Conservation (phyloP, 2,888 invertebrate genomes). For the Enchytraeus crypticus region DNA sequence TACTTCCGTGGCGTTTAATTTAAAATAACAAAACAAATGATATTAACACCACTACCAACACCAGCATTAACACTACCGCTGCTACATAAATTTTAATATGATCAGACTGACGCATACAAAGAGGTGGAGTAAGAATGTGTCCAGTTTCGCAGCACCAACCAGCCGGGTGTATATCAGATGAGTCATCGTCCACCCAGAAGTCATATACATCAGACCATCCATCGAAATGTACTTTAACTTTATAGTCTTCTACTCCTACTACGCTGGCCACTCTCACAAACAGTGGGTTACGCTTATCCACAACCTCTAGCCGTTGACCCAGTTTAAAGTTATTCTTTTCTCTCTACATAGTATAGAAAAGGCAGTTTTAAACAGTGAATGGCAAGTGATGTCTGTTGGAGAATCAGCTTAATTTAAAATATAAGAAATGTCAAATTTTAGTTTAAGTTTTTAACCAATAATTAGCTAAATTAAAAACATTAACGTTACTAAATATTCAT, state of each 20-base stretch:
- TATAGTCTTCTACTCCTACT: slow-evolving; percentile 62
- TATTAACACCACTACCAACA: too few species aligned
- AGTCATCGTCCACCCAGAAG: slow-evolving; percentile 84
- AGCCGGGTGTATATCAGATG: slow-evolving; percentile 78
- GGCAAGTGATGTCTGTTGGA: too few species aligned
- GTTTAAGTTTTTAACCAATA: too few species aligned
- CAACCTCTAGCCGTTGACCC: slow-evolving; percentile 79
- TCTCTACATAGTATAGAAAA: too few species aligned
- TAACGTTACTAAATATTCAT: too few species aligned
- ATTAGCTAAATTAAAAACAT: too few species aligned
- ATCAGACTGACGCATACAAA: slow-evolving; percentile 53
- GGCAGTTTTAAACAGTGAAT: too few species aligned
- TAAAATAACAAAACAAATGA: too few species aligned
- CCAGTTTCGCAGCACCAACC: slow-evolving; percentile 83
- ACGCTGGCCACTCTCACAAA: slow-evolving; percentile 78
- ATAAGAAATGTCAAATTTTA: too few species aligned
- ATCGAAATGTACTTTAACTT: slow-evolving; percentile 72
- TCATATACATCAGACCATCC: slow-evolving; percentile 77
- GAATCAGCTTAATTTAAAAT: too few species aligned
- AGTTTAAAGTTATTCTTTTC: slow-evolving; percentile 66
- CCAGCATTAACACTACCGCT: too few species aligned
- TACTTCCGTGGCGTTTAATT: too few species aligned
- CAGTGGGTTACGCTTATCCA: slow-evolving; percentile 68
- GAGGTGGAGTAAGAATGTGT: slow-evolving; percentile 74
- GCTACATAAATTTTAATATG: not conserved